Evolutionary conservation across 2,113 vertebrate species (phyloP).

Genomic region (Hiodon alosoides): DNA sequence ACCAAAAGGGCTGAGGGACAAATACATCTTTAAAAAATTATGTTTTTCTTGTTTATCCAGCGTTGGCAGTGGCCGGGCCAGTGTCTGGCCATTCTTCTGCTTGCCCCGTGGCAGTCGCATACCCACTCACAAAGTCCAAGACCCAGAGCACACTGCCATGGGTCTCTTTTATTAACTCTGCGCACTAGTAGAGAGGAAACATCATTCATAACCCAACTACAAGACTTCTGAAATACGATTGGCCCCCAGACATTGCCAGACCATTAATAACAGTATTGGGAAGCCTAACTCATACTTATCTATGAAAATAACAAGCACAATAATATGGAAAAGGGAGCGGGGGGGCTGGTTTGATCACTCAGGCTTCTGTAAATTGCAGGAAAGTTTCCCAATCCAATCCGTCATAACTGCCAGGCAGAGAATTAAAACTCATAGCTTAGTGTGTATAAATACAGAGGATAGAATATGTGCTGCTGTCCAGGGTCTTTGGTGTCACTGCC

Average conservation of each 20-base stretch:
- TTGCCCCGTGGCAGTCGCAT: no score
- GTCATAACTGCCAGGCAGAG: neutral
- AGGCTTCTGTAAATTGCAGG: constrained; percentile 57
- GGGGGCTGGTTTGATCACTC: constrained; percentile 36
- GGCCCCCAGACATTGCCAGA: constrained; percentile 45
- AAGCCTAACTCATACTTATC: neutral
- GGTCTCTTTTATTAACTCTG: constrained; percentile 57
- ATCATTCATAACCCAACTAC: constrained; percentile 45
- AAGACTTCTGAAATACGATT: constrained; percentile 59
- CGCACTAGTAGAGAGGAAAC: constrained; percentile 52
- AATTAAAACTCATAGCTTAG: neutral
- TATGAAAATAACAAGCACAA: neutral
- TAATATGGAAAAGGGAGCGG: neutral
- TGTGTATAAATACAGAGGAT: neutral
- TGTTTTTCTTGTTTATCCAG: no score
- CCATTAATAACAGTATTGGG: constrained; percentile 36
- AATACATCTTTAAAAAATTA: no score
- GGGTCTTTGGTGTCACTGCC: neutral
- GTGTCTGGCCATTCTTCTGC: no score
- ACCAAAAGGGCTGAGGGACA: no score
- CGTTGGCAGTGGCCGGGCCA: no score
- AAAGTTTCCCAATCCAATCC: constrained; percentile 40
- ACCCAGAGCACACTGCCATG: constrained; percentile 47
- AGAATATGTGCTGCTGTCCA: neutral
- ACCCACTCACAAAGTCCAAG: no score